Percentiles rank a stretch among this genome's conserved stretches.
These are phyloP conservation scores for Cephus cinctus DNA, from an alignment of 1,140 invertebrate genomes.

Conservation along the genomic window DNA sequence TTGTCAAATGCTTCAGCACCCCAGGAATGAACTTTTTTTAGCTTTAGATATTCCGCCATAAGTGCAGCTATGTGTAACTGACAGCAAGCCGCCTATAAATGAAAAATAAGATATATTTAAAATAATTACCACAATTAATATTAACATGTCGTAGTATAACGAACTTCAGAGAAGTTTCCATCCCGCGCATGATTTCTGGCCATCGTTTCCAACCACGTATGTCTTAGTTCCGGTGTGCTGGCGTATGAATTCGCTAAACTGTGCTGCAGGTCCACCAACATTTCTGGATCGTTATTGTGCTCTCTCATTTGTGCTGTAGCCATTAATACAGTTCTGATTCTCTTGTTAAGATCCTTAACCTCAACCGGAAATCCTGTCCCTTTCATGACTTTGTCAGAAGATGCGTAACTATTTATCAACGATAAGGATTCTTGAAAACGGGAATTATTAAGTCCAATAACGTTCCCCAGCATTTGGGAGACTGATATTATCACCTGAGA, in stretches of 20 bases:
- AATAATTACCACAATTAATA: conserved; percentile 18
- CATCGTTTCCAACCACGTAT: conserved; percentile 93
- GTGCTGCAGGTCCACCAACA: conserved; percentile 89
- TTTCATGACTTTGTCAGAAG: conserved; percentile 92
- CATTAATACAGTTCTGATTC: conserved; percentile 90
- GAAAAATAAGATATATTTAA: conserved; percentile 5
- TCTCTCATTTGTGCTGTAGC: conserved; percentile 91
- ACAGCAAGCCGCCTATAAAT: conserved; percentile 74
- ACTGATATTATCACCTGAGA: conserved; percentile 83
- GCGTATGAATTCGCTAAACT: conserved; percentile 93
- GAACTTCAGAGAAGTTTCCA: conserved; percentile 76
- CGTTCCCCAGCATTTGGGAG: conserved; percentile 85
- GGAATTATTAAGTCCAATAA: conserved; percentile 82
- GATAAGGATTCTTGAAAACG: conserved; percentile 90
- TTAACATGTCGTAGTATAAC: conserved; percentile 2
- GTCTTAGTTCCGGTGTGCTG: conserved; percentile 86
- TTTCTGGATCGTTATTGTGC: conserved; percentile 85
- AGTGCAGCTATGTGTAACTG: conserved; percentile 89
- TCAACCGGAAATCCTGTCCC: conserved; percentile 82
- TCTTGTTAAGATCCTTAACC: conserved; percentile 89
- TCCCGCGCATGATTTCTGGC: conserved; percentile 80
- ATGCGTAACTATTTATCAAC: conserved; percentile 89
- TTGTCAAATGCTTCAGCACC: conserved; percentile 79
- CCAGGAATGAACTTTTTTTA: conserved; percentile 70
- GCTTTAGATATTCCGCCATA: conserved; percentile 87